Conservation (phyloP, 2,113 vertebrate species). For the Picathartes gymnocephalus region DNA sequence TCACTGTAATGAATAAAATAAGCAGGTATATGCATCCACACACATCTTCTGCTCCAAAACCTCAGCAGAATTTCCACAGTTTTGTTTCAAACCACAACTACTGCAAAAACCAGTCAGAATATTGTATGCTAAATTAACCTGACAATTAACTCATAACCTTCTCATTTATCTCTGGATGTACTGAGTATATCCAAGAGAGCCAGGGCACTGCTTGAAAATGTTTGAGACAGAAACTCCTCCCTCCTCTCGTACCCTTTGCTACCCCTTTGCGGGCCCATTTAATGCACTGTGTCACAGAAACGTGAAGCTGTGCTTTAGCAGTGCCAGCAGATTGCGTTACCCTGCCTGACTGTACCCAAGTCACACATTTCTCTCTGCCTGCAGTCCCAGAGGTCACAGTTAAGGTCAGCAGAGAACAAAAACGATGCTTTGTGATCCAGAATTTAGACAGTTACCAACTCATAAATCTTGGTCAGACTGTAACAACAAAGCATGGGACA, state of each 20-base stretch:
- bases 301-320: slow-evolving; percentile 34
- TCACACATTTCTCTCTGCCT: slow-evolving; percentile 61
- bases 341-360: slow-evolving; percentile 48
- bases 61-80: background rate
- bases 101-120: background rate
- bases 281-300: slow-evolving; percentile 25
- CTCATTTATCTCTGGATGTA: background rate
- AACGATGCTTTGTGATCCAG: slow-evolving; percentile 65
- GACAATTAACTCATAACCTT: background rate
- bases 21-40: background rate
- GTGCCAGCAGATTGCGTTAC: slow-evolving; percentile 19
- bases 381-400: slow-evolving; percentile 57
- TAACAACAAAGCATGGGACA: slow-evolving; percentile 53
- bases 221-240: background rate
- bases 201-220: background rate
- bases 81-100: slow-evolving; percentile 45
- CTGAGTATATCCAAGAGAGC: background rate
- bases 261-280: background rate
- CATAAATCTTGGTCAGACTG: slow-evolving; percentile 69
- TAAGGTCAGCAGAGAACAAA: slow-evolving; percentile 67
- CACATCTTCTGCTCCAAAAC: background rate
- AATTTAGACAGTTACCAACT: slow-evolving; percentile 66
- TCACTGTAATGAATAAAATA: background rate
- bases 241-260: background rate
- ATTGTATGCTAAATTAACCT: slow-evolving; percentile 27